These are phyloP conservation scores for Sycophaga agraensis DNA, from an alignment of 1,140 invertebrate genomes.

Conservation along the genomic window DNA sequence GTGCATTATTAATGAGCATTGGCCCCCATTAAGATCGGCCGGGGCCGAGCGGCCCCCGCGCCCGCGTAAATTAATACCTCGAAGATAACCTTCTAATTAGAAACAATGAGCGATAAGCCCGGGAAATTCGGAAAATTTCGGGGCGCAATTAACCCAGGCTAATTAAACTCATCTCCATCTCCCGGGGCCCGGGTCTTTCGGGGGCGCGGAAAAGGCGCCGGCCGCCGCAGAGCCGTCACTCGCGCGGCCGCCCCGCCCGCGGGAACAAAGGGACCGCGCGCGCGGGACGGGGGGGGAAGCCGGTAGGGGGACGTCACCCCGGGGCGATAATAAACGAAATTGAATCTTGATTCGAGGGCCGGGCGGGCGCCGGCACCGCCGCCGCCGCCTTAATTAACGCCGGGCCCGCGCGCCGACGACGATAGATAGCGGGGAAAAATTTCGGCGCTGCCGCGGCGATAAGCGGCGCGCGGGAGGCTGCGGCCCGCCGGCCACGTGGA, in stretches of 20 bases:
- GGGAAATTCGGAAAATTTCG: constrained; percentile 22
- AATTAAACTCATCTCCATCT: background rate
- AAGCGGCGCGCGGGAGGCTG: no score
- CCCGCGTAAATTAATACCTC: constrained; percentile 12
- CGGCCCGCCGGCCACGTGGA: no score
- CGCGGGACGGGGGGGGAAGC: no score
- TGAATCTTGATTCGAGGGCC: constrained; percentile 3
- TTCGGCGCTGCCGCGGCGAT: no score
- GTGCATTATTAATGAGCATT: constrained; percentile 22
- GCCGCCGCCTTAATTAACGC: background rate
- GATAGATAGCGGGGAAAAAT: no score
- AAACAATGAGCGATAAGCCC: constrained; percentile 23
- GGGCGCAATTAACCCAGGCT: constrained; percentile 4
- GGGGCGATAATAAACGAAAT: constrained; percentile 10
- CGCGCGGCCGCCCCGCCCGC: no score
- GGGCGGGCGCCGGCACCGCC: background rate
- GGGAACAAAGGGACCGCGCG: no score
- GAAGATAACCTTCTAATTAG: constrained; percentile 27
- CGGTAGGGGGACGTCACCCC: no score
- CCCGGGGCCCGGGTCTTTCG: background rate
- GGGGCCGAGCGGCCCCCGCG: background rate
- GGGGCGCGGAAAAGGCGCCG: background rate
- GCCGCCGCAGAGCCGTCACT: no score
- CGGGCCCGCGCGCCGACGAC: no score
- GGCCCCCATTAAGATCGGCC: constrained; percentile 3